Conservation (phyloP, 2,888 invertebrate genomes). For the Tridacna gigas region DNA sequence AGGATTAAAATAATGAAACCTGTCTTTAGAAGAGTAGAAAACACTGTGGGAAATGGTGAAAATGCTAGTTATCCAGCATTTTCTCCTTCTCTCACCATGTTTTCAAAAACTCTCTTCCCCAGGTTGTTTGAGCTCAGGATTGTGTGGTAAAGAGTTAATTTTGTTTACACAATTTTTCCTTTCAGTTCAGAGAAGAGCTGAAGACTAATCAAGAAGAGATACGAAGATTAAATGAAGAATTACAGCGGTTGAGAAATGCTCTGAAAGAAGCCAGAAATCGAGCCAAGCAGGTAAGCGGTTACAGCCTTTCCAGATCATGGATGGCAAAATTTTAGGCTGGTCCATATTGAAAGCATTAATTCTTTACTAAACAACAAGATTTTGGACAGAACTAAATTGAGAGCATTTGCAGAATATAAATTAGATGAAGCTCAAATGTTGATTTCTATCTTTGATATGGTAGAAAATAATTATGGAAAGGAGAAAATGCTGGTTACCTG, state of each 20-base stretch:
- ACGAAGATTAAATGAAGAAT: conserved; percentile 73
- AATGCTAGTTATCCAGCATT: no score
- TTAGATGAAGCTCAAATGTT: no score
- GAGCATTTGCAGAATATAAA: no score
- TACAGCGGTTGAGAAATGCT: conserved; percentile 73
- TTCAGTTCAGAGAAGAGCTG: conserved; percentile 55
- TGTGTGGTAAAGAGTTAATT: neutral
- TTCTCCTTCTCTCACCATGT: neutral
- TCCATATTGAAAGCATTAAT: no score
- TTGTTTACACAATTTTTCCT: neutral
- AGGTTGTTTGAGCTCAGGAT: neutral
- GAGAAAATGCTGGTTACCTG: neutral
- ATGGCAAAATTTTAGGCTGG: no score
- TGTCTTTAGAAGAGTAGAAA: neutral
- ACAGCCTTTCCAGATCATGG: no score
- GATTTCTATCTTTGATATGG: neutral
- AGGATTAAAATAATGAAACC: no score
- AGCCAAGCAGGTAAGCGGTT: conserved; percentile 66
- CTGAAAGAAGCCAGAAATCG: conserved; percentile 74
- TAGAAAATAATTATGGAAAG: neutral
- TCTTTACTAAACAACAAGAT: no score
- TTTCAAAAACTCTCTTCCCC: neutral
- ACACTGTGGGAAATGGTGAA: neutral
- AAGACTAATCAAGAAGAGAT: conserved; percentile 70
- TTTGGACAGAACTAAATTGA: no score